Base-by-base conservation (phyloP, 2,888 invertebrate species). In the Oeneis ivallda region DNA sequence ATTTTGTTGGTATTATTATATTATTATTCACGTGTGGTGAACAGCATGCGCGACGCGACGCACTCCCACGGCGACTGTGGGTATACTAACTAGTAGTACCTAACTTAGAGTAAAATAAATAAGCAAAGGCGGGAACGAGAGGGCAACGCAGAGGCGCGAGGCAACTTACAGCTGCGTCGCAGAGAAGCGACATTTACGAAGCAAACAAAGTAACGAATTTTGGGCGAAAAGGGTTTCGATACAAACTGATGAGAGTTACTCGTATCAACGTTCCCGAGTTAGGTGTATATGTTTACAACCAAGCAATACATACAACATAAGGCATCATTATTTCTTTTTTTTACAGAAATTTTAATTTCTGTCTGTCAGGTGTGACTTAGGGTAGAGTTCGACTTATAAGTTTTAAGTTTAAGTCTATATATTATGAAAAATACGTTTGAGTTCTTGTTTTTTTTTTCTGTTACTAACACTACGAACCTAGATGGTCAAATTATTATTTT, bases 41-140 rank as follows among this genome's bases (percentile, higher is more conserved):
- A 71, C 72, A 70, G 64, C 71, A 74, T 63, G 59, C 70, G 79
- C 82, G 78, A 79, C 82, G 77, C 87, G 87, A 81, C 82, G 77
- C 74, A 73, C 86, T 74, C 82, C 77, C 83, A 76, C 87, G 83
- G 74, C 80, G 71, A 80, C 73, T 80, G 83, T 81, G 71, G 79
- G 74, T 81, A 75, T 75, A 89, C 89, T 89, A 87, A 26, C 26
- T 26, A 26, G 26, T 26, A n/a, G n/a, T n/a, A n/a, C n/a, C n/a
- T n/a, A 26, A 87, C 77, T 85, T 84, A 13, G 66, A 64, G 80
- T 76, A 75, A 75, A 50, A 79, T 81, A 75, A 75, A 80, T 77
- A 80, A 84, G 76, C 78, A 79, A 80, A 78, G 82, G 84, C 72
- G 86, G 80, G 75, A 85, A 82, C 78, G 82, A 85, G 86, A 84